Conservation (phyloP, 1,140 invertebrate species). For the Dreissena polymorpha region DNA sequence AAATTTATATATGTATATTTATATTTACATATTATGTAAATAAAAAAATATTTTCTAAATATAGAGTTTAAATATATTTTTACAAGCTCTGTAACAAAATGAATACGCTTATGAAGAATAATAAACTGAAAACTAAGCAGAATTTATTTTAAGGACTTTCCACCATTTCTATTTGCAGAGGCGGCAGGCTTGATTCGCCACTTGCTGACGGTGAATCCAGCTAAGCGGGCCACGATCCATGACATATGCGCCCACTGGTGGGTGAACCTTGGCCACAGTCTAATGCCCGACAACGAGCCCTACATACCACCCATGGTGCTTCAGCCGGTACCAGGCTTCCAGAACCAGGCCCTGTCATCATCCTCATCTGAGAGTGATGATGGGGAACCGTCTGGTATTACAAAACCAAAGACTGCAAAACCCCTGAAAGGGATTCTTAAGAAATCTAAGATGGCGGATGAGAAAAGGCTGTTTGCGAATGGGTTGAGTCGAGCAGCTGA, state of each 20-base stretch:
- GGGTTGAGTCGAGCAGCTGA: background rate
- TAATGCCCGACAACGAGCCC: conserved; percentile 87
- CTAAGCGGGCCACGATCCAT: conserved; percentile 93
- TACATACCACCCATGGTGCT: conserved; percentile 61
- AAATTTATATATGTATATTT: no score
- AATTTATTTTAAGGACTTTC: background rate
- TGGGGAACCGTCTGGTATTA: conserved; percentile 53
- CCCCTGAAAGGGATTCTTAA: conserved; percentile 64
- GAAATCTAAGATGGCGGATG: conserved; percentile 61
- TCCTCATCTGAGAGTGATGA: conserved; percentile 67
- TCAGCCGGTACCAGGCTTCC: conserved; percentile 51
- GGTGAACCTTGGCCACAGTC: conserved; percentile 92
- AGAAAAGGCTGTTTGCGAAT: conserved; percentile 13
- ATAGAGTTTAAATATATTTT: no score
- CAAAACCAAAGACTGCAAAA: conserved; percentile 52
- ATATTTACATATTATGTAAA: no score
- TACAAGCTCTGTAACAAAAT: no score
- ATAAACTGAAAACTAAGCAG: no score
- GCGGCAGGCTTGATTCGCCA: conserved; percentile 96
- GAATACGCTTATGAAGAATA: no score
- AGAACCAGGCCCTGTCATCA: conserved; percentile 60
- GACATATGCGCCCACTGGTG: conserved; percentile 97
- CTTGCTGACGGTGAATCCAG: conserved; percentile 95
- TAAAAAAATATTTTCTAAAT: no score
- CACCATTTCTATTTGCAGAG: conserved; percentile 81